These are phyloP conservation scores for Chionomys nivalis DNA, from an alignment of 2,113 vertebrate genomes.

Conservation along the genomic window DNA sequence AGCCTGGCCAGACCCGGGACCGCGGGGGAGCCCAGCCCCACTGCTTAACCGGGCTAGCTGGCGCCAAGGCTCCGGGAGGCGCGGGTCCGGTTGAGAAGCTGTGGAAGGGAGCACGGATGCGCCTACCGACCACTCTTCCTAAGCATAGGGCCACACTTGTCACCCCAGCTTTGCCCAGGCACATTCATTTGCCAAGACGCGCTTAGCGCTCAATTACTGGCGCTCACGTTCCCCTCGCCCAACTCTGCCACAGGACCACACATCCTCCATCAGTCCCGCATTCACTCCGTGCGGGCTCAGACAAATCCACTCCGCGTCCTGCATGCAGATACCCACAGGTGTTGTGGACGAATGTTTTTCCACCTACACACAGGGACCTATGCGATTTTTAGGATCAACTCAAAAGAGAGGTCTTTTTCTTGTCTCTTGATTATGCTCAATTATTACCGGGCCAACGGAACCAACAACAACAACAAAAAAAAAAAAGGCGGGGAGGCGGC, in stretches of 20 bases:
- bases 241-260: not conserved
- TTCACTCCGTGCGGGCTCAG: not conserved
- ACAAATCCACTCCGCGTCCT: not conserved
- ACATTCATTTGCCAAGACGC: not conserved
- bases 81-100: not conserved
- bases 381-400: not conserved
- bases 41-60: slow-evolving; percentile 63
- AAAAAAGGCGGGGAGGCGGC: not conserved
- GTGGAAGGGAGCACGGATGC: not conserved
- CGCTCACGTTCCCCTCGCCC: not conserved
- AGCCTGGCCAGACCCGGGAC: slow-evolving; percentile 77
- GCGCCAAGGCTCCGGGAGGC: slow-evolving; percentile 75
- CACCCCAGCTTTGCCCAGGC: not conserved
- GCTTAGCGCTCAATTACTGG: not conserved
- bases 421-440: not conserved
- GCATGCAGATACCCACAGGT: not conserved
- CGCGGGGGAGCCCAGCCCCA: slow-evolving; percentile 81
- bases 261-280: not conserved
- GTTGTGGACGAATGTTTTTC: not conserved
- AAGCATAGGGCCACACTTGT: not conserved
- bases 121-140: not conserved
- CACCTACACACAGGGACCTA: not conserved
- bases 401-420: not conserved
- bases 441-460: not conserved
- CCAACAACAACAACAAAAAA: too few species aligned